Conservation (phyloP, 2,888 invertebrate species). For the Drepana falcataria region DNA sequence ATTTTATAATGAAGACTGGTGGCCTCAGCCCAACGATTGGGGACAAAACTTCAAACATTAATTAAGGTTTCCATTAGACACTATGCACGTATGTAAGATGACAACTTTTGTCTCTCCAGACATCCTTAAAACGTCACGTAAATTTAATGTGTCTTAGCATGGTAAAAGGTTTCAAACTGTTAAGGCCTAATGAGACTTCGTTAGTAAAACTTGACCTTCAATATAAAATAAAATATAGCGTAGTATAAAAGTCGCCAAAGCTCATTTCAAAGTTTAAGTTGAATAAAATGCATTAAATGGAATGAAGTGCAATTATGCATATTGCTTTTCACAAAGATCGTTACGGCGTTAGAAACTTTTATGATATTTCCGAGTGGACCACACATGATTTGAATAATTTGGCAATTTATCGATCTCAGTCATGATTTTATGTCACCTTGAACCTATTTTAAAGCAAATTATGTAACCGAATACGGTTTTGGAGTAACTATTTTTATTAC, state of each 20-base stretch:
- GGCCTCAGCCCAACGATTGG: constrained; percentile 44
- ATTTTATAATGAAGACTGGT: constrained; percentile 40
- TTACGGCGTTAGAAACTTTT: constrained; percentile 23
- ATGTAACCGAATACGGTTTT: constrained; percentile 37
- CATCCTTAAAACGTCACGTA: constrained; percentile 36
- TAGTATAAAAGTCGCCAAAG: neutral
- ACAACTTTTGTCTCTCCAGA: constrained; percentile 42
- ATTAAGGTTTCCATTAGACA: constrained; percentile 53
- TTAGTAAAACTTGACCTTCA: neutral
- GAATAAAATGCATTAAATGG: neutral
- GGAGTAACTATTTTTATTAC: constrained; percentile 36
- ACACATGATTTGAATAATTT: constrained; percentile 61
- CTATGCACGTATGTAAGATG: constrained; percentile 25
- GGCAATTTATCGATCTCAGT: constrained; percentile 50
- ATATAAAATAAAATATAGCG: neutral
- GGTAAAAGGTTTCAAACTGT: neutral
- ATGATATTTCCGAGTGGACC: constrained; percentile 28
- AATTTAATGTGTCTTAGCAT: neutral
- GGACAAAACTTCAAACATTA: constrained; percentile 50
- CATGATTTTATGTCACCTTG: constrained; percentile 48
- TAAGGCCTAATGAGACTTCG: neutral
- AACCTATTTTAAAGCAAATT: constrained; percentile 34
- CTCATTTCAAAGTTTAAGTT: constrained; percentile 6
- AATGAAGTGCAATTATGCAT: constrained; percentile 18
- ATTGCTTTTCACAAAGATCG: constrained; percentile 22